phyloP scores from a whole-genome alignment of 2,797 vertebrate species.

The Coregonus ussuriensis region DNA sequence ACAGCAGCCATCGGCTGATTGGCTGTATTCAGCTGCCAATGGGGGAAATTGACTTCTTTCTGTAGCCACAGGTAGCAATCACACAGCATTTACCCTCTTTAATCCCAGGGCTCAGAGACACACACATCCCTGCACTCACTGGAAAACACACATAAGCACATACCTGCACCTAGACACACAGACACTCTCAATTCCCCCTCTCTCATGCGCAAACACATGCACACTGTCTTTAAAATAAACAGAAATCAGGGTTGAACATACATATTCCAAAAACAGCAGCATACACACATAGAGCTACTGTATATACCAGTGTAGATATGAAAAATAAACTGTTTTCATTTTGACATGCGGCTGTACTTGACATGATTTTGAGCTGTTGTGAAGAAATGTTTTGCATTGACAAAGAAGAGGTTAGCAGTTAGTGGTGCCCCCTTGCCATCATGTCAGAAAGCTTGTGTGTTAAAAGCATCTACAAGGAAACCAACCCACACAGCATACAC shows the following conservation, averaged over 20 bases:
- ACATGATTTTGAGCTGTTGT: not conserved
- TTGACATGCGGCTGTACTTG: conserved; percentile 45
- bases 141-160: conserved; percentile 33
- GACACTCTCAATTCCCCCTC: conserved; percentile 1
- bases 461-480: conserved; percentile 68
- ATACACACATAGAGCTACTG: conserved; percentile 4
- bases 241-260: too few species aligned
- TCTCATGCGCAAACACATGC: not conserved
- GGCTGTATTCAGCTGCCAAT: conserved; percentile 74
- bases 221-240: too few species aligned
- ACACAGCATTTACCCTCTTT: conserved; percentile 67
- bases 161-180: conserved; percentile 27
- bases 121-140: conserved; percentile 24
- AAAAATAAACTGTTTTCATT: conserved; percentile 38
- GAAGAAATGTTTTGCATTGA: conserved; percentile 52
- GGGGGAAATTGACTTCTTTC: conserved; percentile 75
- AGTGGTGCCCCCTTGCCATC: conserved; percentile 48
- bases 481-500: conserved; percentile 25
- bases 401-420: conserved; percentile 50
- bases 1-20: conserved; percentile 73
- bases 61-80: conserved; percentile 77
- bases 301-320: conserved; percentile 2
- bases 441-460: conserved; percentile 58
- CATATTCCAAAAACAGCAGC: not conserved
- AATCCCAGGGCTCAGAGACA: conserved; percentile 49